Evolutionary conservation across 2,888 invertebrate genomes (phyloP).

Genomic region (Agonopterix alstromeriana): DNA sequence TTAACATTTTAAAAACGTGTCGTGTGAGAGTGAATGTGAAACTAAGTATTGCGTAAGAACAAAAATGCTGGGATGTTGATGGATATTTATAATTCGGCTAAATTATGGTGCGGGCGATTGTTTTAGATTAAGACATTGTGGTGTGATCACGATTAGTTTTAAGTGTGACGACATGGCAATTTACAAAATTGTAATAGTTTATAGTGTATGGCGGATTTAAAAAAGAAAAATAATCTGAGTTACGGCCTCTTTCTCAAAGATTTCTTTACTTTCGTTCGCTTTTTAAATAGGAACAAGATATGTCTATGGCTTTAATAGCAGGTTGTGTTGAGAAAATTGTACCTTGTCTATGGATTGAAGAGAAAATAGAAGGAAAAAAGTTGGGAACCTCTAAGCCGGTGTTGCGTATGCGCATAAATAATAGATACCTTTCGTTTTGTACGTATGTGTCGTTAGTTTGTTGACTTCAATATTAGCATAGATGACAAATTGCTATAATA

Average conservation of each 20-base stretch:
- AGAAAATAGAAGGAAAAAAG: conserved; percentile 48
- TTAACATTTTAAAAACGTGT: conserved; percentile 47
- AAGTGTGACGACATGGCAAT: background rate
- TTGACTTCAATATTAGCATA: conserved; percentile 16
- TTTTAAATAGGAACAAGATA: conserved; percentile 31
- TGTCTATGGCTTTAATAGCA: conserved; percentile 18
- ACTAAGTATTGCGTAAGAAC: conserved; percentile 52
- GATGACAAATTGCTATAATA: background rate
- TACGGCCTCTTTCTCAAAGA: conserved; percentile 26
- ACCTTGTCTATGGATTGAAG: conserved; percentile 17
- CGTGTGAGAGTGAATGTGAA: conserved; percentile 70
- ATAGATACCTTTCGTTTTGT: conserved; percentile 42
- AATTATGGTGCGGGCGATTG: conserved; percentile 3
- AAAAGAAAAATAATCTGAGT: conserved; percentile 10
- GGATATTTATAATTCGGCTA: conserved; percentile 23
- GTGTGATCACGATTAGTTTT: conserved; percentile 7
- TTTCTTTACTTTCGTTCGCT: conserved; percentile 12
- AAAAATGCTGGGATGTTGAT: conserved; percentile 34
- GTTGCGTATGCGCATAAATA: conserved; percentile 18
- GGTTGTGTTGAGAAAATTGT: conserved; percentile 26
- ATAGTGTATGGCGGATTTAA: conserved; percentile 1
- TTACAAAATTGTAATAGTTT: conserved; percentile 1
- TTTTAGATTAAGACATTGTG: conserved; percentile 6
- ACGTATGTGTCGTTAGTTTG: conserved; percentile 31
- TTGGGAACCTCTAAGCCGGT: conserved; percentile 21